Base-by-base conservation (phyloP, 1,140 invertebrate species). In the Tetragonula clypearis region DNA sequence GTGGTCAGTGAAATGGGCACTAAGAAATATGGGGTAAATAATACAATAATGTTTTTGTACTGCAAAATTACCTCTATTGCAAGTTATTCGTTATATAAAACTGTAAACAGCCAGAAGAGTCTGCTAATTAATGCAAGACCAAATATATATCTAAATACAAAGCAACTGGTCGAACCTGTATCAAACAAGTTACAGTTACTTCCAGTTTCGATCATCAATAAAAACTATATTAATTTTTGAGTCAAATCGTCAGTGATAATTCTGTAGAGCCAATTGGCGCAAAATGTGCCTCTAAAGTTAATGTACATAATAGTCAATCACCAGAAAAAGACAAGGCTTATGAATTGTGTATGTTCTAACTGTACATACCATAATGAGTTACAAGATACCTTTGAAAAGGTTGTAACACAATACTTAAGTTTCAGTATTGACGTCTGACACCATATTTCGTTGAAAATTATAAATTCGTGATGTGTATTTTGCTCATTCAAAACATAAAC, bases 1-100 rank as follows among this genome's bases (percentile, higher is more conserved):
- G 91, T 91, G 94, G 92, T 87, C 93, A 94, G 91, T 95, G 94
- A 94, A 91, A 92, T 78, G 86, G 90, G 26, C 69, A 72, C 53
- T 79, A 56, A 80, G 30, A 58, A 66, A 35, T 26, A 58, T 41
- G 49, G 55, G 60, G 71, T 85, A 76, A 89, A 88, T 79, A 83
- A 86, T 23, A 71, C 72, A 87, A 87, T 79, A 88, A 84, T 82
- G 80, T 86, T 91, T 91, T 88, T 90, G 73, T 89, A 86, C 65
- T 66, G 71, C 79, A 87, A 87, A 88, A 91, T 77, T 87, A 87
- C 90, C 88, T 90, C 88, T 84, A 82, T 88, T 76, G 56, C 85
- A 86, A 79, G 68, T 86, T 86, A 71, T 82, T n/a, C 41, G 41
- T 69, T 72, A 83, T 72, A 83, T 58, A 58, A 87, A 72, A 87